Conservation (phyloP, 2,113 vertebrate species). For the Gavia stellata region DNA sequence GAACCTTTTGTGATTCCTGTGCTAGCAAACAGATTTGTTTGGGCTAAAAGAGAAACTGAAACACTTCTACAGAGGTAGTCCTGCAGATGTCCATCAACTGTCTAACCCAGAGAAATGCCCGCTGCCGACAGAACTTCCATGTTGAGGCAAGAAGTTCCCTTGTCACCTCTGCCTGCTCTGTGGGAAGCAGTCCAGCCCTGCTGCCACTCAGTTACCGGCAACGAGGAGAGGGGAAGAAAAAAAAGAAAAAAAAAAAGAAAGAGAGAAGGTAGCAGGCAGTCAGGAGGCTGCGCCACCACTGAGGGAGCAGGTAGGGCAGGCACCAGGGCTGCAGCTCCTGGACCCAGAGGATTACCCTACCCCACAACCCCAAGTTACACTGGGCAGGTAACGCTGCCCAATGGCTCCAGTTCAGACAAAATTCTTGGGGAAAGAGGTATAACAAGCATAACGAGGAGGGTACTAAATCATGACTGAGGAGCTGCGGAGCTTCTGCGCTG, state of each 20-base stretch:
- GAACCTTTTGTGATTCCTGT: background rate
- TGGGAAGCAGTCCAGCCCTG: background rate
- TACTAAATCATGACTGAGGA: background rate
- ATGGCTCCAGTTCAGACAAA: background rate
- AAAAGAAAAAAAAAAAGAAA: background rate
- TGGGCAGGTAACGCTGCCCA: background rate
- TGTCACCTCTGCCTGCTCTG: background rate
- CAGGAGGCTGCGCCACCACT: accelerated
- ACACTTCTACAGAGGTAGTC: background rate
- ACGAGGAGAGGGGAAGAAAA: background rate
- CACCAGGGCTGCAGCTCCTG: background rate
- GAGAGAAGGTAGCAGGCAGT: background rate
- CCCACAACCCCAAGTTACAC: accelerated
- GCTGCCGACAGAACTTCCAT: background rate
- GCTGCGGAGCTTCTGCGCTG: background rate
- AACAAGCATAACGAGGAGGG: accelerated
- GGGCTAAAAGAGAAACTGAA: background rate
- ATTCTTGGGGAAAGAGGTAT: background rate
- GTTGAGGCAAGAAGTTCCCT: background rate
- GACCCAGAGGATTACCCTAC: background rate
- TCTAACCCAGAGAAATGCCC: accelerated
- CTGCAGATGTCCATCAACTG: accelerated
- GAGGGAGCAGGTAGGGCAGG: background rate
- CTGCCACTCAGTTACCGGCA: background rate
- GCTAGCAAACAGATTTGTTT: background rate